Evolutionary conservation across 2,888 invertebrate species (phyloP).

Genomic region (Latheticus oryzae): DNA sequence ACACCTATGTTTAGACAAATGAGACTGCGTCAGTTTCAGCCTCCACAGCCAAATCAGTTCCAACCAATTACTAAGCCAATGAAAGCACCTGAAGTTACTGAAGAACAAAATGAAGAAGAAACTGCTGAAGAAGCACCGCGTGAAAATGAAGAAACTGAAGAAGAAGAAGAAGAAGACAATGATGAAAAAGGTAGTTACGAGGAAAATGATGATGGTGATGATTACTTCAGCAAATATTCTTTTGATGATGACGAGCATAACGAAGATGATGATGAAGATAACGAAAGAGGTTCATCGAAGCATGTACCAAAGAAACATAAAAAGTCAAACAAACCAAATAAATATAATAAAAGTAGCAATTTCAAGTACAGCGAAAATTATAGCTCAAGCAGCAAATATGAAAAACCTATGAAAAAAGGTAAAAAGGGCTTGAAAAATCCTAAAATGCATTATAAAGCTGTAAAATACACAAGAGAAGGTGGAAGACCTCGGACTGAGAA

Average conservation of each 20-base stretch:
- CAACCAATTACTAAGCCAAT: conserved; percentile 51
- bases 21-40: conserved; percentile 42
- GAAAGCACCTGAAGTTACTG: conserved; percentile 24
- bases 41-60: conserved; percentile 45
- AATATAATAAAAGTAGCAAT: conserved; percentile 42
- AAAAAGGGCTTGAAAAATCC: conserved; percentile 27
- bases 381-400: conserved; percentile 47
- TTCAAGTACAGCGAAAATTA: conserved; percentile 46
- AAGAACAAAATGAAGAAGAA: conserved; percentile 42
- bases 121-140: conserved; percentile 40
- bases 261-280: conserved; percentile 51
- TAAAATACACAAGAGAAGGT: conserved; percentile 38
- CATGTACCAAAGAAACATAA: conserved; percentile 42
- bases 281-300: conserved; percentile 45
- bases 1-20: not conserved
- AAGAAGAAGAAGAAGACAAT: conserved; percentile 38
- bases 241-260: conserved; percentile 46
- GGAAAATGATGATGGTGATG: conserved; percentile 45
- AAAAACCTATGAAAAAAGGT: conserved; percentile 33
- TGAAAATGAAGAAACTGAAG: conserved; percentile 44
- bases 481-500: conserved; percentile 43
- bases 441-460: conserved; percentile 41
- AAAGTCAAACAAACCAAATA: conserved; percentile 39
- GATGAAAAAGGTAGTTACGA: conserved; percentile 35
- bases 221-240: conserved; percentile 42